Evolutionary conservation across 1,140 invertebrate genomes (phyloP), one percentile per base, ranked within the genome.

Genomic region (Drosophila murphyi): DNA sequence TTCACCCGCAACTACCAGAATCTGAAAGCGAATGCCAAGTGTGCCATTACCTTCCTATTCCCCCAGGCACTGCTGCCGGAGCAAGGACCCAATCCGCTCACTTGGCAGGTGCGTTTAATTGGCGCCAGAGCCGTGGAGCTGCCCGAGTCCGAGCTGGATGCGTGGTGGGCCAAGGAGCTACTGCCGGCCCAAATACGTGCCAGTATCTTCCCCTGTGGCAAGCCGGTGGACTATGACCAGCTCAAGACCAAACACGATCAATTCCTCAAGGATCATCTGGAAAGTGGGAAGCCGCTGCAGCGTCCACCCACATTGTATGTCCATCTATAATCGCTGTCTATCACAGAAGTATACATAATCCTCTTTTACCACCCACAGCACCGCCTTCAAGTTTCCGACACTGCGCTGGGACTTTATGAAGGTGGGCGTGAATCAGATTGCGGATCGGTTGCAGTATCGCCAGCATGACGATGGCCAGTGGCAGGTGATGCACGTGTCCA

Each of bases 361-460:
- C 28, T 6, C 2, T 8, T 6, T 29, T 28, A 2, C 0, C 6
- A 29, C 7, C 20, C 29, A 10, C 43, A 92, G 91, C 65, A 92
- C 91, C 6, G 91, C 80, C 0, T 90, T 87, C 31, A 83, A 87
- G 34, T 88, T 92, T 6, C 45, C 65, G 32, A 72, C 91, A 3
- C 75, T 76, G 54, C 57, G 61, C 10, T 90, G 86, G 78, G 91
- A 92, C 29, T 92, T 92, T 34, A 72, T 91, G 4, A 87, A 85
- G 29, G 70, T 76, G 29, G 80, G 71, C 7, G n/a, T 32, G 2
- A 59, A 63, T 8, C 34, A 75, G 35, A 90, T 92, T 28, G 82
- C 82, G 7, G 91, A 92, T 80, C 82, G 91, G 4, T 69, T 92
- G 4, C 85, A 90, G 60, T 92, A 92, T 64, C 83, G 82, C 3